Evolutionary conservation across 2,797 vertebrate species (phyloP), one percentile per base, ranked within the genome.

Genomic region (Malacoctenus gilli): DNA sequence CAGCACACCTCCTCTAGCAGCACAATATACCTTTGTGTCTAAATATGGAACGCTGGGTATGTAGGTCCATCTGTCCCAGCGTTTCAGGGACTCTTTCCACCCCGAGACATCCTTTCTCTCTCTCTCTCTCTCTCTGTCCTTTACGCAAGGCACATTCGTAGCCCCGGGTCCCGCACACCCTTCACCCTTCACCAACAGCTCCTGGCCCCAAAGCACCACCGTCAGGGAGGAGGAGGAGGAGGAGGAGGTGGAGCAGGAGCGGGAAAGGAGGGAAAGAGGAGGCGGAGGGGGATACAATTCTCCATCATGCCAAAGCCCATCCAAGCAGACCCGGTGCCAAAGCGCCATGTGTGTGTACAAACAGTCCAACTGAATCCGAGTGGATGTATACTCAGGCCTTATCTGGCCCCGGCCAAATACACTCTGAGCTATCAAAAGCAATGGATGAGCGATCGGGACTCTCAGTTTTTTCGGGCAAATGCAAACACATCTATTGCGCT

Each of bases 401-500:
- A 89, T 88, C 85, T 67, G 77, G 53, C 68, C 18, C 32, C 81
- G 72, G 81, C 80, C 86, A 88, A 91, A 91, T 81, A 88, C 80
- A 79, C 82, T 82, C 85, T 75, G 83, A 80, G 77, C 85, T 82
- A 87, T 89, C 84, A 78, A 72, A 81, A 52, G 70, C 59, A 80
- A 89, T 46, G 88, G 85, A 80, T 80, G 86, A 86, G 73, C 20
- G 78, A 87, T 69, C 74, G 82, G 71, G 76, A 76, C 80, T 75
- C 69, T 71, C 74, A 54, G 74, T 82, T 79, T 89, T 28, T 86
- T 53, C 41, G 1, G 13, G 69, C 61, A 43, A 86, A 89, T 64
- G 80, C 83, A 92, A 91, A 87, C 85, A 89, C 69, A 84, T 80
- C 80, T 73, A 87, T 81, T 82, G 75, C 66, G 75, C 80, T 76